Conservation (phyloP, 2,113 vertebrate genomes). For the Tursiops truncatus region DNA sequence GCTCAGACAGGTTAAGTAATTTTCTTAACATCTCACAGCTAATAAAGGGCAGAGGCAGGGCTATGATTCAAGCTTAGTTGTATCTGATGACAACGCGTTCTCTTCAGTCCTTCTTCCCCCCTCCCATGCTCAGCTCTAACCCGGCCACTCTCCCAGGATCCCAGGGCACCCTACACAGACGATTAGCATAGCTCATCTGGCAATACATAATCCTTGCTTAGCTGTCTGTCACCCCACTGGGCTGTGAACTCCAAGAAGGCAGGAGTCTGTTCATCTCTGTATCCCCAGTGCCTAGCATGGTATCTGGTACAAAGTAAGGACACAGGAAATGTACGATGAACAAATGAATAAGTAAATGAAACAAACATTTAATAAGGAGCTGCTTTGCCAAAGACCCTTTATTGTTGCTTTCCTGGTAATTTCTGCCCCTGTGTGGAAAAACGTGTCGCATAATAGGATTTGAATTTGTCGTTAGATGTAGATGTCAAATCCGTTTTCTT, state of each 20-base stretch:
- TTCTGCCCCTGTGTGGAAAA: background rate
- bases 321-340: background rate
- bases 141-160: background rate
- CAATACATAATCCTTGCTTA: background rate
- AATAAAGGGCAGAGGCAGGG: background rate
- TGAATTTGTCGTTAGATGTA: background rate
- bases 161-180: rapidly evolving
- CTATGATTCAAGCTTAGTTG: background rate
- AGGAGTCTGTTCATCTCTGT: background rate
- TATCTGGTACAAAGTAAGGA: background rate
- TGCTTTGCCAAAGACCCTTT: background rate
- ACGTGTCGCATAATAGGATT: background rate
- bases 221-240: background rate
- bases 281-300: background rate
- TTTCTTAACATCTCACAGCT: background rate
- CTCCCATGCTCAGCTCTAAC: rapidly evolving
- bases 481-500: background rate
- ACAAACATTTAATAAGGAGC: background rate
- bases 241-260: background rate
- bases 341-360: background rate
- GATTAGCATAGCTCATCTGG: background rate
- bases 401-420: background rate
- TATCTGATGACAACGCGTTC: background rate
- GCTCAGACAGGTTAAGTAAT: background rate
- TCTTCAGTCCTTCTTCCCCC: rapidly evolving